phyloP scores from a whole-genome alignment of 2,113 vertebrate species.

The Anhinga anhinga region DNA sequence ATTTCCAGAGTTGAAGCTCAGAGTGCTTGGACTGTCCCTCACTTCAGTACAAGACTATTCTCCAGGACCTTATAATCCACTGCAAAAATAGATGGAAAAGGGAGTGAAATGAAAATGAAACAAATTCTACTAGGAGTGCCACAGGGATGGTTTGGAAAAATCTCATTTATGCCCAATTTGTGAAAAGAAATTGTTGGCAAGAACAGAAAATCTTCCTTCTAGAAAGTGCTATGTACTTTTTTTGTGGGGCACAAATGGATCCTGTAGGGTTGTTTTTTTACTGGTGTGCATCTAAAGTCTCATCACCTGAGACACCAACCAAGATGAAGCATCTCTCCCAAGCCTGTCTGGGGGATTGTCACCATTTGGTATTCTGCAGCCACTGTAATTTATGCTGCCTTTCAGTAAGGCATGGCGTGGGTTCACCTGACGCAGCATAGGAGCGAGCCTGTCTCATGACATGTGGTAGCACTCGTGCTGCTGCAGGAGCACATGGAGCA shows the following conservation, averaged over 20 bases:
- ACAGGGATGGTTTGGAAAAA: not conserved
- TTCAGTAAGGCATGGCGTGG: not conserved
- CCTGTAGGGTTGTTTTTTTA: not conserved
- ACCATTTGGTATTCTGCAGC: not conserved
- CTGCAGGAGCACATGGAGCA: not conserved
- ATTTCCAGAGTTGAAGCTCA: not conserved
- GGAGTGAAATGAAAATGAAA: not conserved
- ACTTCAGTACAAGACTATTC: not conserved
- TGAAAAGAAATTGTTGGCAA: not conserved
- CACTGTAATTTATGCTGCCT: accelerated
- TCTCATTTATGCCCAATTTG: not conserved
- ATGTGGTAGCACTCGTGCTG: not conserved
- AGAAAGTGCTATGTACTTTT: not conserved
- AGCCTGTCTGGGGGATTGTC: not conserved
- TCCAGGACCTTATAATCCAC: not conserved
- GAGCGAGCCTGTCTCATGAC: accelerated
- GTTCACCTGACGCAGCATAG: not conserved
- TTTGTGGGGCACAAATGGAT: not conserved
- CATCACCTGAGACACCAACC: not conserved
- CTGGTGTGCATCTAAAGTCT: not conserved
- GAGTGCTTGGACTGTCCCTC: not conserved
- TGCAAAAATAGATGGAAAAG: not conserved
- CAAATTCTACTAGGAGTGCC: not conserved
- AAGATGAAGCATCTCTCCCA: not conserved
- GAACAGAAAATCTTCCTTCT: not conserved